phyloP scores from a whole-genome alignment of 92 coral and sea anemone species.

The Phenganax subtilis region DNA sequence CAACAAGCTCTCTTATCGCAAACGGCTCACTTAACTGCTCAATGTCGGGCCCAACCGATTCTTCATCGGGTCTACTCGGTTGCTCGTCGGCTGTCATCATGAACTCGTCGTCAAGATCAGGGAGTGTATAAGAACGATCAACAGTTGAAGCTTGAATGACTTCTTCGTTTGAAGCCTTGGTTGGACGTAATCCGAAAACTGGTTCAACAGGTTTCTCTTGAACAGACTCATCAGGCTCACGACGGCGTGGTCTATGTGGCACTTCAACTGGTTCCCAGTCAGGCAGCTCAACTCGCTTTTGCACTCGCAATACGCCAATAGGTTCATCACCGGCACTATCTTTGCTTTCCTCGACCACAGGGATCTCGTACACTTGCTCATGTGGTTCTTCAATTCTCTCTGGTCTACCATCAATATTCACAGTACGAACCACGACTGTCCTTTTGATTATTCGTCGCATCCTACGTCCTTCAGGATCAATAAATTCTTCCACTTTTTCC shows the following conservation, averaged over 20 bases:
- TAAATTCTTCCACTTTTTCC: slow-evolving; percentile 57
- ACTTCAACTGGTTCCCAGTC: slow-evolving; percentile 34
- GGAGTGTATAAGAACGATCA: slow-evolving; percentile 30
- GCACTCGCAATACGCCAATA: slow-evolving; percentile 21
- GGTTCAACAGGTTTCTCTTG: slow-evolving; percentile 34
- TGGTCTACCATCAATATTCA: slow-evolving; percentile 38
- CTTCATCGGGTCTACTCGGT: background rate
- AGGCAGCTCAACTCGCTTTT: slow-evolving; percentile 38
- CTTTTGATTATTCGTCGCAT: slow-evolving; percentile 62
- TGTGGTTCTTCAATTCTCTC: slow-evolving; percentile 29
- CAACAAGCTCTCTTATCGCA: slow-evolving; percentile 51
- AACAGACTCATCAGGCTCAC: slow-evolving; percentile 22
- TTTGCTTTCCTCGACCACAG: slow-evolving; percentile 30
- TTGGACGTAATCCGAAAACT: slow-evolving; percentile 19
- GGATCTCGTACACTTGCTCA: slow-evolving; percentile 31
- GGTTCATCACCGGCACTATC: slow-evolving; percentile 40
- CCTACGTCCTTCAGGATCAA: slow-evolving; percentile 67
- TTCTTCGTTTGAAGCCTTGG: slow-evolving; percentile 18
- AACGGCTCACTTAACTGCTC: slow-evolving; percentile 29
- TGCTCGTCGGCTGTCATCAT: background rate
- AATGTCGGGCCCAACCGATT: slow-evolving; percentile 1
- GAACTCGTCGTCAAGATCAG: slow-evolving; percentile 23
- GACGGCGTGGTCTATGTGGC: slow-evolving; percentile 20
- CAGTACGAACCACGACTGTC: slow-evolving; percentile 48
- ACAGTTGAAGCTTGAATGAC: slow-evolving; percentile 23